A percentile compares a stretch with the other conserved stretches of the same genome.
These are phyloP conservation scores for Pituophis catenifer DNA, from an alignment of 2,113 vertebrate genomes.

Conservation along the genomic window DNA sequence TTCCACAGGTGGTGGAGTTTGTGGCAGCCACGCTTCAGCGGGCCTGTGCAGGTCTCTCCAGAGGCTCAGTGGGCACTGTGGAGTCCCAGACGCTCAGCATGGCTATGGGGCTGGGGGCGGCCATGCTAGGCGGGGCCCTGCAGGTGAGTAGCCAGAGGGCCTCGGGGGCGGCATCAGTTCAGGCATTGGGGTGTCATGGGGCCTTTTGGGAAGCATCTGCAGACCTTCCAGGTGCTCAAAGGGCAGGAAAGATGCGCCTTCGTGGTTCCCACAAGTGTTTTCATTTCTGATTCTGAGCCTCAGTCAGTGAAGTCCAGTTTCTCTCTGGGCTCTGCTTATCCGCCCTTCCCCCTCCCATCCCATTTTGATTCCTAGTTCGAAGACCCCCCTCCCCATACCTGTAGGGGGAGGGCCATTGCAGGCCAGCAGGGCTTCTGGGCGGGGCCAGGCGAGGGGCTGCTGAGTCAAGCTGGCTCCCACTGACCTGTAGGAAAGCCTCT, in stretches of 20 bases:
- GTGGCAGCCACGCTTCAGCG: constrained; percentile 80
- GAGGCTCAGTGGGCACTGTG: constrained; percentile 53
- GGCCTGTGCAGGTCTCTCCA: constrained; percentile 70
- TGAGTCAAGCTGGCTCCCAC: not conserved
- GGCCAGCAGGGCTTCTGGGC: not conserved
- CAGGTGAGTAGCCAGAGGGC: constrained; percentile 70
- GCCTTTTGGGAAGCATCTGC: not conserved
- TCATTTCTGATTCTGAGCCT: not conserved
- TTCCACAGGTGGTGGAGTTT: constrained; percentile 82
- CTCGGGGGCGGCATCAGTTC: accelerated
- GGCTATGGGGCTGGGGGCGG: constrained; percentile 89
- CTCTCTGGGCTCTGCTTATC: not conserved
- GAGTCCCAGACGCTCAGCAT: constrained; percentile 88
- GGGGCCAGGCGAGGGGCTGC: not conserved
- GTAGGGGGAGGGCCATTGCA: not conserved
- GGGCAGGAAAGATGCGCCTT: not conserved
- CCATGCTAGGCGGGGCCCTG: constrained; percentile 79
- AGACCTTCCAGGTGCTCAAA: not conserved
- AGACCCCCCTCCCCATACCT: not conserved
- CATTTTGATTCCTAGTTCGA: not conserved
- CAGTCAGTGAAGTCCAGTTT: not conserved
- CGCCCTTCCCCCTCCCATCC: not conserved
- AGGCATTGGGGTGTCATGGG: not conserved
- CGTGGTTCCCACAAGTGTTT: not conserved
- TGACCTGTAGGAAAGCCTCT: not conserved